phyloP scores from a whole-genome alignment of 2,113 vertebrate species.

The Puma concolor region DNA sequence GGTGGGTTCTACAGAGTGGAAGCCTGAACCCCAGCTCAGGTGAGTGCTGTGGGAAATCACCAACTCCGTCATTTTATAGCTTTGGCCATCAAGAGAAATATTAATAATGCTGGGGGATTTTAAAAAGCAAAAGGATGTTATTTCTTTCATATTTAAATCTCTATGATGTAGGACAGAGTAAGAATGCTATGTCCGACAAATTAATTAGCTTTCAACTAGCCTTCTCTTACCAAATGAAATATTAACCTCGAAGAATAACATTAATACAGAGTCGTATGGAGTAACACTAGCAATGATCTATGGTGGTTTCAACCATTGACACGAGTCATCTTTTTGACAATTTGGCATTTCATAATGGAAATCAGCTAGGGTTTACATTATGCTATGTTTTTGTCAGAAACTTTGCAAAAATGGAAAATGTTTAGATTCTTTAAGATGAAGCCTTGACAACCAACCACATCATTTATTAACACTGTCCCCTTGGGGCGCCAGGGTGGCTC shows the following conservation, averaged over 20 bases:
- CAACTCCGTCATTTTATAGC: neutral
- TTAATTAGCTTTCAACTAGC: slow-evolving; percentile 50
- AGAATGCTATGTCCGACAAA: slow-evolving; percentile 51
- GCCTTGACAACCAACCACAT: slow-evolving; percentile 68
- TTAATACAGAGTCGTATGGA: neutral
- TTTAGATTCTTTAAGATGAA: slow-evolving; percentile 83
- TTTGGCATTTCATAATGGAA: neutral
- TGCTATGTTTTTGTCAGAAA: slow-evolving; percentile 8
- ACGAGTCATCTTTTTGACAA: neutral
- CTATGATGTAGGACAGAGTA: neutral
- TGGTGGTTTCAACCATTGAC: neutral
- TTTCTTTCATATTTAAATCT: slow-evolving; percentile 57
- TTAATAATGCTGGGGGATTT: neutral
- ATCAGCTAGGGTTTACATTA: neutral
- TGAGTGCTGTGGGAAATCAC: neutral
- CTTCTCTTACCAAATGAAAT: slow-evolving; percentile 46
- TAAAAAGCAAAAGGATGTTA: neutral
- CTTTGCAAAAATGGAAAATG: slow-evolving; percentile 76
- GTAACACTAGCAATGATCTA: neutral
- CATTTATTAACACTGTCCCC: slow-evolving; percentile 81
- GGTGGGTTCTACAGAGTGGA: slow-evolving; percentile 16
- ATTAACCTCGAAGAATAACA: slow-evolving; percentile 41
- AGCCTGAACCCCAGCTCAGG: neutral
- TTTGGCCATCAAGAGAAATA: neutral
- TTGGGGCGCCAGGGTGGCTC: neutral